Evolutionary conservation across 2,797 vertebrate species (phyloP).

Genomic region (Pogoniulus pusillus): DNA sequence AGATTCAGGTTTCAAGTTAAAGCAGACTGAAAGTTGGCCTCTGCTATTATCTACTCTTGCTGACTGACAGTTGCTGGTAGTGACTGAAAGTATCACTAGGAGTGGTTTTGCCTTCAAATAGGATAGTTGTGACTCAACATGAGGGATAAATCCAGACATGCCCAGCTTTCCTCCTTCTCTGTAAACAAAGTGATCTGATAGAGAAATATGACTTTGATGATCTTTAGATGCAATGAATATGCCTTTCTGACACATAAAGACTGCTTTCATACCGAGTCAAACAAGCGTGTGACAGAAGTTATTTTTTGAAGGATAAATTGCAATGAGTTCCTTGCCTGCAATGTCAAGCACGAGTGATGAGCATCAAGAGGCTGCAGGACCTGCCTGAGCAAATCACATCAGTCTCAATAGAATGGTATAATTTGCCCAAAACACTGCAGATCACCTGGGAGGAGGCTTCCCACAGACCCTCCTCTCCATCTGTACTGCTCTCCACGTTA

Average conservation of each 20-base stretch:
- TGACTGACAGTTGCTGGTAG: slow-evolving; percentile 8
- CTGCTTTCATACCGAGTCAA: not conserved
- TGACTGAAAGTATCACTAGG: slow-evolving; percentile 38
- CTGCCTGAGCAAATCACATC: not conserved
- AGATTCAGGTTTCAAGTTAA: not conserved
- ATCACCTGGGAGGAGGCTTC: not conserved
- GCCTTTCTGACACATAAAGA: slow-evolving; percentile 17
- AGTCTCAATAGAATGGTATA: not conserved
- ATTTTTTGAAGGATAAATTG: slow-evolving; percentile 8
- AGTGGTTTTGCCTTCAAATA: slow-evolving; percentile 48
- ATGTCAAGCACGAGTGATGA: slow-evolving; percentile 6
- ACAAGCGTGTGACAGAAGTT: not conserved
- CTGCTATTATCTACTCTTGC: not conserved
- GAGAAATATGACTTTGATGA: slow-evolving; percentile 31
- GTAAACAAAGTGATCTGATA: slow-evolving; percentile 25
- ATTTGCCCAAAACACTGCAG: not conserved
- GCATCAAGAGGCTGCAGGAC: not conserved
- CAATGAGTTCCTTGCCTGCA: not conserved
- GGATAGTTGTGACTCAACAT: slow-evolving; percentile 24
- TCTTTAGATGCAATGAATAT: slow-evolving; percentile 3
- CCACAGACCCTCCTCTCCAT: not conserved
- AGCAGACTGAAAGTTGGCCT: not conserved
- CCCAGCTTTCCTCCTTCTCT: slow-evolving; percentile 25
- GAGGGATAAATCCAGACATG: slow-evolving; percentile 52
- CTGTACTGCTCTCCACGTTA: not conserved